These are phyloP conservation scores for Tubulanus polymorphus DNA, from an alignment of 2,888 invertebrate genomes.

Conservation along the genomic window DNA sequence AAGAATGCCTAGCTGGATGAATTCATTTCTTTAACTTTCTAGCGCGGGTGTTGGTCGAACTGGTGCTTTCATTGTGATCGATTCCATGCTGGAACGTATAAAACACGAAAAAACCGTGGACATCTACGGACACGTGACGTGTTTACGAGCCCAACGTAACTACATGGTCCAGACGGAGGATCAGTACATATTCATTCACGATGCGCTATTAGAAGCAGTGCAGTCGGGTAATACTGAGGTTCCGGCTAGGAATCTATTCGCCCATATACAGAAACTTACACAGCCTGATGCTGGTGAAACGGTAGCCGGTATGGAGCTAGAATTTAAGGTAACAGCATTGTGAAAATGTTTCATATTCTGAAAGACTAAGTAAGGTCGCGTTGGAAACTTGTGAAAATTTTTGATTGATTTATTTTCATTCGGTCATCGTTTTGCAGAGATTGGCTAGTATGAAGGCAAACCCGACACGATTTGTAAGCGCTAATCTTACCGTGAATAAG, in stretches of 20 bases:
- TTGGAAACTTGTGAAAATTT: too few relatives aligned
- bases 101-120: constrained; percentile 97
- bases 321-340: constrained; percentile 52
- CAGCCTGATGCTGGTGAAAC: constrained; percentile 61
- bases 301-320: constrained; percentile 51
- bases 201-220: constrained; percentile 92
- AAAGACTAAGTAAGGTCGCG: too few relatives aligned
- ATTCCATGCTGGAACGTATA: constrained; percentile 96
- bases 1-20: too few relatives aligned
- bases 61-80: constrained; percentile 97
- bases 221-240: constrained; percentile 96
- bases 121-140: constrained; percentile 98
- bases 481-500: constrained; percentile 94
- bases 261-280: constrained; percentile 92
- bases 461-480: constrained; percentile 89
- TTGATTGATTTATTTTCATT: constrained; percentile 7
- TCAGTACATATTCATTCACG: constrained; percentile 99
- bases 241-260: constrained; percentile 87
- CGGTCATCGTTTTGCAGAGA: constrained; percentile 62
- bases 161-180: constrained; percentile 98
- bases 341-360: too few relatives aligned
- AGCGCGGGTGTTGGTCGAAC: constrained; percentile 84
- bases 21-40: constrained; percentile 36
- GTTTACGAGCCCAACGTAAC: constrained; percentile 93
- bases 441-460: constrained; percentile 89